A percentile compares a stretch with the other conserved stretches of the same genome.
These are phyloP conservation scores for Aplocera efformata DNA, from an alignment of 2,888 invertebrate genomes.

Conservation along the genomic window DNA sequence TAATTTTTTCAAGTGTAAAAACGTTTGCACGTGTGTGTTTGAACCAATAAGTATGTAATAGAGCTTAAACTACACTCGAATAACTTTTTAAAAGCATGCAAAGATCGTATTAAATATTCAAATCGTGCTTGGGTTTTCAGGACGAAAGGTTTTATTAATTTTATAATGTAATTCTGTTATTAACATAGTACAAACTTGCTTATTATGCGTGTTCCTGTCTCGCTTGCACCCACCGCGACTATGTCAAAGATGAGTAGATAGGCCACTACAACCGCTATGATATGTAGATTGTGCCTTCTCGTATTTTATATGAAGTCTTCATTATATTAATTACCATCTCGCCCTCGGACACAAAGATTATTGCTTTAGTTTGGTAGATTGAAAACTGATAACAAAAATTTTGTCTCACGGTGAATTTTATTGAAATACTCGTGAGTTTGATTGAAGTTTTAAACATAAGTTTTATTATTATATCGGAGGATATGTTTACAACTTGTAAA, in stretches of 20 bases:
- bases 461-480: no score
- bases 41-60: slow-evolving; percentile 6
- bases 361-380: slow-evolving; percentile 25
- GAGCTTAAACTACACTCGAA: no score
- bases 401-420: slow-evolving; percentile 24
- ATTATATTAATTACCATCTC: slow-evolving; percentile 39
- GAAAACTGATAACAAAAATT: slow-evolving; percentile 29
- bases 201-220: slow-evolving; percentile 20
- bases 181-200: slow-evolving; percentile 17
- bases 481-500: no score
- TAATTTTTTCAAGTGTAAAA: slow-evolving; percentile 14
- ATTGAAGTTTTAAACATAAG: not conserved
- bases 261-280: slow-evolving; percentile 27
- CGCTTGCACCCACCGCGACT: slow-evolving; percentile 15
- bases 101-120: slow-evolving; percentile 26
- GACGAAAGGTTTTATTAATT: slow-evolving; percentile 24
- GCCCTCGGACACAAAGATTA: slow-evolving; percentile 23
- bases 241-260: slow-evolving; percentile 24
- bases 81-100: slow-evolving; percentile 25
- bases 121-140: slow-evolving; percentile 23
- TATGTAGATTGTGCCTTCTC: slow-evolving; percentile 31
- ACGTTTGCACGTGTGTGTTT: no score
- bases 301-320: slow-evolving; percentile 43
- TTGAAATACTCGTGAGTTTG: slow-evolving; percentile 19
- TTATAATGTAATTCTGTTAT: slow-evolving; percentile 25